phyloP scores from a whole-genome alignment of 2,113 vertebrate genomes.

The Odocoileus virginianus region DNA sequence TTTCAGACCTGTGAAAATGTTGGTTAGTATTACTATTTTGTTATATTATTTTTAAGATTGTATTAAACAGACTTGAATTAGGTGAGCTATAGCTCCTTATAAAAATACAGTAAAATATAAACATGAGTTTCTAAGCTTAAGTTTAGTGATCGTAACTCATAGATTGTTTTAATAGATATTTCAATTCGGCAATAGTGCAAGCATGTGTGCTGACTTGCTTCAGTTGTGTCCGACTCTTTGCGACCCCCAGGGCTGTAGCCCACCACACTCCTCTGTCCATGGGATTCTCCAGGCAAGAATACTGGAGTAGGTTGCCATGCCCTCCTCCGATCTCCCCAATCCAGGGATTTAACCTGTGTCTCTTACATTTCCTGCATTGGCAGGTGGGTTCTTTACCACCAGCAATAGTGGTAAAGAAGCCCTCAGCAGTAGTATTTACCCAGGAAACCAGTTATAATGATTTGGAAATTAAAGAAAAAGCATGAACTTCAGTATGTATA shows the following conservation, averaged over 20 bases:
- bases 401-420: neutral
- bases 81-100: neutral
- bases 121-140: neutral
- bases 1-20: neutral
- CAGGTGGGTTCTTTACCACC: neutral
- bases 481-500: neutral
- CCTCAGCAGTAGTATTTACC: constrained; percentile 21
- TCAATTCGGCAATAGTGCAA: neutral
- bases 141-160: neutral
- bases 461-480: constrained; percentile 56
- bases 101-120: neutral
- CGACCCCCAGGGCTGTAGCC: rapidly evolving
- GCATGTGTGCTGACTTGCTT: neutral
- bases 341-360: neutral
- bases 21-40: neutral
- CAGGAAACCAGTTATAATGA: constrained; percentile 21
- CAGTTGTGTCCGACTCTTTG: neutral
- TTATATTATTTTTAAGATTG: neutral
- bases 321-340: neutral
- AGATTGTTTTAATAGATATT: neutral
- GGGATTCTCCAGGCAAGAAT: neutral
- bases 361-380: neutral
- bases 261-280: neutral
- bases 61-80: neutral
- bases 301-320: neutral